phyloP scores from a whole-genome alignment of 2,113 vertebrate species.

The Pongo abelii region DNA sequence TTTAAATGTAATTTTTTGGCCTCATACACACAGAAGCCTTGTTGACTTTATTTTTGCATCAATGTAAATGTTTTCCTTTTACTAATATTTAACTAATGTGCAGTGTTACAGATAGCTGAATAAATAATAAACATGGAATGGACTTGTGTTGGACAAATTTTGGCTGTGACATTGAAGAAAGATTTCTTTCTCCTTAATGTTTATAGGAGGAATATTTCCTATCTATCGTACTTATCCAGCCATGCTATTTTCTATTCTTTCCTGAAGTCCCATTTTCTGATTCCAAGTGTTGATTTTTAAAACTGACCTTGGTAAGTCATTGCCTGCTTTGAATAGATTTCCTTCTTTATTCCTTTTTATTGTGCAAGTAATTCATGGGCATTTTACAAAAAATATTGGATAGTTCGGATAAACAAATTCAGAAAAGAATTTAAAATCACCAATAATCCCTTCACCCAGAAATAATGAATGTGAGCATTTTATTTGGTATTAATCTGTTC shows the following conservation, averaged over 20 bases:
- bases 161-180: constrained; percentile 10
- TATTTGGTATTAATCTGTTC: constrained; percentile 52
- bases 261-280: neutral
- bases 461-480: constrained; percentile 51
- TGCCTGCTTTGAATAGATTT: constrained; percentile 46
- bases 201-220: neutral
- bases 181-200: neutral
- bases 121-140: constrained; percentile 6
- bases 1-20: constrained; percentile 30
- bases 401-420: constrained; percentile 42
- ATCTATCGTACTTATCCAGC: neutral
- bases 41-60: constrained; percentile 54
- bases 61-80: constrained; percentile 41
- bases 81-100: constrained; percentile 53
- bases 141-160: neutral
- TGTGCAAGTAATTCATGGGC: constrained; percentile 22
- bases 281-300: constrained; percentile 38
- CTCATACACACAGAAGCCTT: neutral
- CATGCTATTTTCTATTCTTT: neutral
- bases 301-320: constrained; percentile 44
- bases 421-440: constrained; percentile 58
- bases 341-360: constrained; percentile 39
- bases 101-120: constrained; percentile 20
- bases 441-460: constrained; percentile 45
- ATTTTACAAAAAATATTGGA: neutral